Evolutionary conservation across 2,888 invertebrate genomes (phyloP).

Genomic region (Diaphora mendica): DNA sequence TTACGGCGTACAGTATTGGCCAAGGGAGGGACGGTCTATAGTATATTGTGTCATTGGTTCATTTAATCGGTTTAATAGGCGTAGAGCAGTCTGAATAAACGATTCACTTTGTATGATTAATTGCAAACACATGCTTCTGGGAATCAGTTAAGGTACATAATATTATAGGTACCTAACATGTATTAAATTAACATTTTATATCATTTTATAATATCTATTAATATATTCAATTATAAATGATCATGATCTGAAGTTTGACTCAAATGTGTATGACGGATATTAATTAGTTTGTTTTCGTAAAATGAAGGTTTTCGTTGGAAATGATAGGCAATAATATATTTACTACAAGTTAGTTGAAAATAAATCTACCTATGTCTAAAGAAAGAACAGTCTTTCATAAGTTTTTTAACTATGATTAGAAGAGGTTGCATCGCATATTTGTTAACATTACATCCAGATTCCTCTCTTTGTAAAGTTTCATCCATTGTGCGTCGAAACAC

Average conservation of each 20-base stretch:
- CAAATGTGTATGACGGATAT: too few species aligned
- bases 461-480: slow-evolving; percentile 43
- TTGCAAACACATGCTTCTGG: slow-evolving; percentile 9
- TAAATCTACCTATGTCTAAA: not conserved
- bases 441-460: slow-evolving; percentile 23
- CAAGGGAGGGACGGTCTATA: too few species aligned
- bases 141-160: too few species aligned
- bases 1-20: too few species aligned
- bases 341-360: not conserved
- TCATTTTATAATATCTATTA: not conserved
- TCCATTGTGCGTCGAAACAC: slow-evolving; percentile 57
- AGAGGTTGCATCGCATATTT: slow-evolving; percentile 1
- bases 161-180: too few species aligned
- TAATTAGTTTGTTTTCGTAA: not conserved
- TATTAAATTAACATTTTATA: too few species aligned
- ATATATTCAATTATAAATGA: not conserved
- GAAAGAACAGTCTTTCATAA: not conserved
- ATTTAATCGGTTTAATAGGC: slow-evolving; percentile 5
- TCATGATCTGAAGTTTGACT: not conserved
- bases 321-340: not conserved
- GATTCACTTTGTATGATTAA: slow-evolving; percentile 12
- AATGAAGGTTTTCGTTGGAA: not conserved
- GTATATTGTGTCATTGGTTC: too few species aligned
- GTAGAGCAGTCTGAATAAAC: slow-evolving; percentile 7
- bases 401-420: slow-evolving; percentile 1